A percentile compares a stretch with the other conserved stretches of the same genome.
Evolutionary conservation across 2,113 vertebrate genomes (phyloP).

Genomic region (Engystomops pustulosus): DNA sequence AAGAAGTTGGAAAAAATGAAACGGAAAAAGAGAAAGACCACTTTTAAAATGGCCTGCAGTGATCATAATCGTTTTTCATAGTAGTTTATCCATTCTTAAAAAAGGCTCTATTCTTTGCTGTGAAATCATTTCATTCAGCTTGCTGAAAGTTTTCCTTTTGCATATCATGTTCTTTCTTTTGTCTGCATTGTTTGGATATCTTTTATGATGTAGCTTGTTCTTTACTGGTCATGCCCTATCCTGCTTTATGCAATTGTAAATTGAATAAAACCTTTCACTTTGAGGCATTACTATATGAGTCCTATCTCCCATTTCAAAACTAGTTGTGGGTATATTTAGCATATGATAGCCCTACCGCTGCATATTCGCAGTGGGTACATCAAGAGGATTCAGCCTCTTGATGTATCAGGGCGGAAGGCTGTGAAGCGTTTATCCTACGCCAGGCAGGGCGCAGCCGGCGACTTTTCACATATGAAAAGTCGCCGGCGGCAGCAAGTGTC

Average conservation of each 20-base stretch:
- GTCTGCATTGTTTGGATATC: slow-evolving; percentile 1
- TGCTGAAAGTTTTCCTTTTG: slow-evolving; percentile 11
- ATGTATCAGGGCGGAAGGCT: too few relatives aligned
- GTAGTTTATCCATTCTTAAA: slow-evolving; percentile 37
- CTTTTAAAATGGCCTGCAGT: slow-evolving; percentile 42
- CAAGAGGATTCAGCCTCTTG: too few relatives aligned
- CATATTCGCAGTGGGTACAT: too few relatives aligned
- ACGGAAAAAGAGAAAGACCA: not conserved
- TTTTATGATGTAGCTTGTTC: not conserved
- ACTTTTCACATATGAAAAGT: too few relatives aligned
- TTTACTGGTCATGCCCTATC: not conserved
- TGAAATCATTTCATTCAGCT: not conserved
- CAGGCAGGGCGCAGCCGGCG: too few relatives aligned
- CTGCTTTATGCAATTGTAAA: not conserved
- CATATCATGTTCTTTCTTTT: not conserved
- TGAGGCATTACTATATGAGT: slow-evolving; percentile 4
- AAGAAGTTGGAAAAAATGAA: slow-evolving; percentile 63
- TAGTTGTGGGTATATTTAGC: too few relatives aligned
- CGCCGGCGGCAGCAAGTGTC: too few relatives aligned
- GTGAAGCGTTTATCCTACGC: too few relatives aligned
- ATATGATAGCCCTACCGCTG: too few relatives aligned
- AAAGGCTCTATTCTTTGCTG: not conserved
- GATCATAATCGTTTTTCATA: slow-evolving; percentile 35
- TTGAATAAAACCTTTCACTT: not conserved
- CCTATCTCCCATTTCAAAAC: too few relatives aligned